Conservation (phyloP, 2,888 invertebrate species). For the Yponomeuta plumbellus region DNA sequence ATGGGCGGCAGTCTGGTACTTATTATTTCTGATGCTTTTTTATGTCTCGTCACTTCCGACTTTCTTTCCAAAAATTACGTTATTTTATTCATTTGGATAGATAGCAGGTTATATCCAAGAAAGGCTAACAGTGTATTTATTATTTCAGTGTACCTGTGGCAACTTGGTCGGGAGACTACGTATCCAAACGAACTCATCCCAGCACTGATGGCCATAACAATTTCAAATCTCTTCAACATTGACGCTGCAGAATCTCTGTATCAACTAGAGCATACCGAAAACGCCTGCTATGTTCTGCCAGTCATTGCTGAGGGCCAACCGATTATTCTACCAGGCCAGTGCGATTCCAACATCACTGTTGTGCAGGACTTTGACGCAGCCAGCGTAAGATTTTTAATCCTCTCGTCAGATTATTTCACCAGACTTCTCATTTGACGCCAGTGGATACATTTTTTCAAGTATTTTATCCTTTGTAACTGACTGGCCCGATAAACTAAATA, state of each 20-base stretch:
- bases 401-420: background rate
- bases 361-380: conserved; percentile 40
- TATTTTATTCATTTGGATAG: too few relatives aligned
- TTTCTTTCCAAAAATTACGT: too few relatives aligned
- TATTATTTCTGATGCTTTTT: too few relatives aligned
- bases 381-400: conserved; percentile 39
- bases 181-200: conserved; percentile 30
- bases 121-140: background rate
- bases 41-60: too few relatives aligned
- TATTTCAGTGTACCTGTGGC: conserved; percentile 54
- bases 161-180: conserved; percentile 33
- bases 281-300: conserved; percentile 46
- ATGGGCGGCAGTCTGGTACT: too few relatives aligned
- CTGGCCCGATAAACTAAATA: too few relatives aligned
- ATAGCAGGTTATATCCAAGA: too few relatives aligned
- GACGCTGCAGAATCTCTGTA: conserved; percentile 25
- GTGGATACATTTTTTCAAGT: too few relatives aligned
- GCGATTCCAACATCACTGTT: conserved; percentile 39
- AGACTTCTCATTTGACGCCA: too few relatives aligned
- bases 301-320: conserved; percentile 39
- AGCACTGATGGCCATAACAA: conserved; percentile 32
- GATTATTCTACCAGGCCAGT: conserved; percentile 50
- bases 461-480: too few relatives aligned
- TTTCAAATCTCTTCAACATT: conserved; percentile 30
- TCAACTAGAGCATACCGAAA: conserved; percentile 37